Conservation (phyloP, 2,113 vertebrate genomes). For the Sclerurus mexicanus region DNA sequence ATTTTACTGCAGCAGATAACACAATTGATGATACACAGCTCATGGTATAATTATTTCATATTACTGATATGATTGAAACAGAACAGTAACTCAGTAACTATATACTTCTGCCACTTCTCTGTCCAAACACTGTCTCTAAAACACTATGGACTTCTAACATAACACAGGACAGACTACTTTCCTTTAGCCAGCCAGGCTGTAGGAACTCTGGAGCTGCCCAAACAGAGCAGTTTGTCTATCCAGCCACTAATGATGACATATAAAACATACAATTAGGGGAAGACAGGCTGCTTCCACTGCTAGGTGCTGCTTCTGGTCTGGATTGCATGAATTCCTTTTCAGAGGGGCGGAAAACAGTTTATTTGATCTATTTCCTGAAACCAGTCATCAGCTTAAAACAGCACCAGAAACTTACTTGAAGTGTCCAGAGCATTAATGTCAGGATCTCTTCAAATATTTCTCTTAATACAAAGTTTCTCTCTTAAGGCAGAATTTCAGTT, state of each 20-base stretch:
- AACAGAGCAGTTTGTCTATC: background rate
- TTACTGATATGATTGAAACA: conserved; percentile 49
- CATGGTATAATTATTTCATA: conserved; percentile 52
- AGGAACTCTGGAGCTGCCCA: background rate
- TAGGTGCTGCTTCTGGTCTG: background rate
- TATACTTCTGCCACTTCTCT: conserved; percentile 30
- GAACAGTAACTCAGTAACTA: conserved; percentile 39
- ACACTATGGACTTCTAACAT: background rate
- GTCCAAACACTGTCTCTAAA: background rate
- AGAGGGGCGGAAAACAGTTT: background rate
- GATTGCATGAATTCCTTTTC: background rate
- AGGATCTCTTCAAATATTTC: background rate
- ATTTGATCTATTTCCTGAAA: background rate
- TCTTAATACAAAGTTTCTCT: background rate
- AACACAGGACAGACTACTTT: background rate
- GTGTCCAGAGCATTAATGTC: background rate
- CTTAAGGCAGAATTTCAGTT: background rate
- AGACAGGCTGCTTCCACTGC: background rate
- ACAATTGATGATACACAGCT: conserved; percentile 29
- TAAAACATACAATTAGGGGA: background rate
- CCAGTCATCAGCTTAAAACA: background rate
- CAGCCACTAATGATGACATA: background rate
- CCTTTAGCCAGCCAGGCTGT: background rate
- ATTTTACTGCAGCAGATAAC: conserved; percentile 56
- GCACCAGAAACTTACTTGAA: background rate